These are phyloP conservation scores for Pachycephus smyrnensis DNA, from an alignment of 2,888 invertebrate genomes.

Conservation along the genomic window DNA sequence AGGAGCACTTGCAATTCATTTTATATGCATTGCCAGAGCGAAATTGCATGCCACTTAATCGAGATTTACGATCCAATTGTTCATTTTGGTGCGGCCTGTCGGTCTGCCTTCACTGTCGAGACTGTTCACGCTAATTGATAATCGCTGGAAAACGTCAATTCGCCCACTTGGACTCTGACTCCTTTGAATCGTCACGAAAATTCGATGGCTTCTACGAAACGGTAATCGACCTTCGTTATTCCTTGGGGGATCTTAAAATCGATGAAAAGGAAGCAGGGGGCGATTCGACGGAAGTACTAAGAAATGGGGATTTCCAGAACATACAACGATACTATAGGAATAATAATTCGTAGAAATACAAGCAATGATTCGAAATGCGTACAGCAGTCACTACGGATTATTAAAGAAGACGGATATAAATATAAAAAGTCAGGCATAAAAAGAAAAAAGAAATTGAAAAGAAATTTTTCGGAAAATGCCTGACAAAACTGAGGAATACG, in stretches of 20 bases:
- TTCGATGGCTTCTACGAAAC: neutral
- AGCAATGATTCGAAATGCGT: neutral
- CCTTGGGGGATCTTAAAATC: neutral
- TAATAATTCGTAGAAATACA: neutral
- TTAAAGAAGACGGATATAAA: neutral
- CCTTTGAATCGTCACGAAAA: neutral
- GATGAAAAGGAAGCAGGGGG: neutral
- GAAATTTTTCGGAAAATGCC: too few species aligned
- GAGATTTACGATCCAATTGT: constrained; percentile 23
- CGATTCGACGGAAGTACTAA: neutral
- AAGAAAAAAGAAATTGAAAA: neutral
- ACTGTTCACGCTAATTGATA: neutral
- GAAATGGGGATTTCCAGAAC: neutral
- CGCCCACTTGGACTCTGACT: constrained; percentile 1
- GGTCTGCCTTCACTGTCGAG: neutral
- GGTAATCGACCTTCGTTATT: neutral
- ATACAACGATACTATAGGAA: neutral
- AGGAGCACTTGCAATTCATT: constrained; percentile 27
- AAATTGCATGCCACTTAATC: constrained; percentile 26
- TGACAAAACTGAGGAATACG: neutral
- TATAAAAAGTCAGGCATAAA: neutral
- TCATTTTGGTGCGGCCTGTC: constrained; percentile 5
- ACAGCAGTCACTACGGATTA: neutral
- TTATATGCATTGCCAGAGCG: constrained; percentile 22
- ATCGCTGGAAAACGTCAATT: constrained; percentile 2